phyloP scores from a whole-genome alignment of 53 echinoderm and acorn worm species.

The Hippasteria phrygiana region DNA sequence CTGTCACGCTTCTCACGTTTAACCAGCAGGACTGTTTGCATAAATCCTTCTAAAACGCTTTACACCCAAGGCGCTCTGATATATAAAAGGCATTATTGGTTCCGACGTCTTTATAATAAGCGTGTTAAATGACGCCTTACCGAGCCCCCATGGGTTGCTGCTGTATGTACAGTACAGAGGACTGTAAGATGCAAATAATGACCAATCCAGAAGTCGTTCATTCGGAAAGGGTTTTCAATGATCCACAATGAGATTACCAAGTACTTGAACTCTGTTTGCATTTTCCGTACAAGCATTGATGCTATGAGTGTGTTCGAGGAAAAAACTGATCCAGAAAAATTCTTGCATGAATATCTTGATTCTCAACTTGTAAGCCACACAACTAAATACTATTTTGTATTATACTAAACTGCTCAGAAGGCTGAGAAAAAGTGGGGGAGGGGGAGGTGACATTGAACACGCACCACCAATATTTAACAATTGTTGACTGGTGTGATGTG shows the following conservation, averaged over 20 bases:
- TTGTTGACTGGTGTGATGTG: too few species aligned
- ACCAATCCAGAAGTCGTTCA: constrained; percentile 14
- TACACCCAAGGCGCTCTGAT: neutral
- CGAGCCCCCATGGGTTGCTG: neutral
- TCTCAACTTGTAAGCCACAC: too few species aligned
- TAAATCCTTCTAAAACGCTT: neutral
- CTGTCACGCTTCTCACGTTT: constrained; percentile 38
- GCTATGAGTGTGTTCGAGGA: too few species aligned
- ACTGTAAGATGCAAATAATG: constrained; percentile 15
- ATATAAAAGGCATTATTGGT: constrained; percentile 16
- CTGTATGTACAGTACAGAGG: neutral
- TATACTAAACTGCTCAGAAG: too few species aligned
- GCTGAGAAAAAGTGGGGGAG: too few species aligned
- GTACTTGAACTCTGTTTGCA: neutral
- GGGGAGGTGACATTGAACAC: too few species aligned
- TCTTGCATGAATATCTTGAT: too few species aligned
- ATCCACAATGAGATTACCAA: neutral
- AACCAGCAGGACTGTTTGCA: constrained; percentile 20
- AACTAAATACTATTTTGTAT: too few species aligned
- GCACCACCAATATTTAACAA: too few species aligned
- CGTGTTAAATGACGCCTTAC: constrained; percentile 21
- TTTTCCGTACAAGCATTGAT: neutral
- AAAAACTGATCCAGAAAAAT: too few species aligned
- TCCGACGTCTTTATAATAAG: constrained; percentile 24
- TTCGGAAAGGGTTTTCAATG: neutral